Percentiles rank a stretch among this genome's conserved stretches.
Conservation (phyloP, 2,888 invertebrate genomes). For the Drosophila vallismaia region DNA sequence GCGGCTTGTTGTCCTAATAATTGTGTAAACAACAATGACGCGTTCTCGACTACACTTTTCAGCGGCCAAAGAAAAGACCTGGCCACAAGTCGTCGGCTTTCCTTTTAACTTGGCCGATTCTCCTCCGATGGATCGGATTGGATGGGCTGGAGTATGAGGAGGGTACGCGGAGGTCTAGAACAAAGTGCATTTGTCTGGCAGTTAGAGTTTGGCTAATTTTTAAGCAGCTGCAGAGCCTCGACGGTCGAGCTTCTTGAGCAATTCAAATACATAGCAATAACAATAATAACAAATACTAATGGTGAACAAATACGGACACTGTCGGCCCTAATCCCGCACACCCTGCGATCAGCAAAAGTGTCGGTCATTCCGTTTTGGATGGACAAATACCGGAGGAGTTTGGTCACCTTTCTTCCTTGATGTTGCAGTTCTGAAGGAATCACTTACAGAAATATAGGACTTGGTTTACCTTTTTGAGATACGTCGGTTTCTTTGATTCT, state of each 20-base stretch:
- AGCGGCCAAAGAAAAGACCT: conserved; percentile 31
- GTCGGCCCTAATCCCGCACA: conserved; percentile 54
- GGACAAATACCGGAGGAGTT: conserved; percentile 11
- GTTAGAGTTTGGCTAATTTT: conserved; percentile 81
- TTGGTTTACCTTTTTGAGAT: neutral
- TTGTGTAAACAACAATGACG: conserved; percentile 83
- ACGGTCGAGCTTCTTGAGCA: conserved; percentile 66
- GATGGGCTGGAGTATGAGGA: conserved; percentile 10
- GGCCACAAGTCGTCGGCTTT: conserved; percentile 61
- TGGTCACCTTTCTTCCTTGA: neutral
- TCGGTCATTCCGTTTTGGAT: conserved; percentile 60
- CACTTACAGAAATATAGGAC: neutral
- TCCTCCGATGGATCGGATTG: conserved; percentile 10
- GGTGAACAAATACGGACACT: conserved; percentile 72
- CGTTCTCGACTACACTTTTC: conserved; percentile 52
- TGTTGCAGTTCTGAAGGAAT: neutral
- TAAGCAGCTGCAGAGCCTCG: conserved; percentile 56
- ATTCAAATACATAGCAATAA: conserved; percentile 82
- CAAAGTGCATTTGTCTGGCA: conserved; percentile 76
- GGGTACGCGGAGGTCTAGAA: conserved; percentile 48
- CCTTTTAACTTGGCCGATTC: conserved; percentile 64
- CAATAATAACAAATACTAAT: conserved; percentile 82
- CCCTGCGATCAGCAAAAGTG: conserved; percentile 69
- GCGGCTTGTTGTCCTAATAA: conserved; percentile 82
- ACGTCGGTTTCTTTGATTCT: neutral